Evolutionary conservation across 2,888 invertebrate genomes (phyloP), one percentile per base, ranked within the genome.

Genomic region (Norana najaformis): DNA sequence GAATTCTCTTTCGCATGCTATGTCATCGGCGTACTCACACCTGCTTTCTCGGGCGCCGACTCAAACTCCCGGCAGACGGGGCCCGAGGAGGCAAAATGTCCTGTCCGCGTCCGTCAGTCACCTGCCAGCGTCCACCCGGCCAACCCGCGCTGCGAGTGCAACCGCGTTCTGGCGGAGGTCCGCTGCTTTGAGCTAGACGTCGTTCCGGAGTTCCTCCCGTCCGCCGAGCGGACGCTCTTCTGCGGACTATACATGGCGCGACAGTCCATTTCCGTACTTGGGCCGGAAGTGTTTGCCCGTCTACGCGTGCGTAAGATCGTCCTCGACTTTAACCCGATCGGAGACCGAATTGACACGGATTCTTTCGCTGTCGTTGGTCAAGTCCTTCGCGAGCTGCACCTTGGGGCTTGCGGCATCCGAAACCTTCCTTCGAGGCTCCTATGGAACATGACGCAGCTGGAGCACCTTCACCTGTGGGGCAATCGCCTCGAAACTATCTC

Each of bases 271-370:
- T 36, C 85, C 85, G 16, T 6, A 11, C 37, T 89, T 23, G 69
- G 23, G 30, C 47, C 0, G 35, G 89, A 34, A 0, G 34, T 69
- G 82, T 89, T 89, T 37, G 37, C n/a, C 30, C 35, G 14, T 37
- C 35, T 69, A n/a, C 89, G 69, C 5, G 69, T 92, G 13, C 88
- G 89, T 37, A 92, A 92, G 88, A 90, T 92, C 36, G 88, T 89
- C 47, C 82, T 92, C 88, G 91, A 92, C 85, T 92, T 89, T 39
- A 92, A 92, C 90, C 90, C 91, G 36, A 89, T 92, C n/a, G 91
- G 90, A 30, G 89, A 91, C 69, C 69, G 88, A 11, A 53, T 92
- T 8, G 88, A 90, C 88, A 83, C 88, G 41, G 89, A 90, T 20
- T 90, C 91, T 20, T 91, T 92, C 39, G 53, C 82, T 3, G 92